Conservation (phyloP, 2,888 invertebrate genomes). For the Ellobium chinense region DNA sequence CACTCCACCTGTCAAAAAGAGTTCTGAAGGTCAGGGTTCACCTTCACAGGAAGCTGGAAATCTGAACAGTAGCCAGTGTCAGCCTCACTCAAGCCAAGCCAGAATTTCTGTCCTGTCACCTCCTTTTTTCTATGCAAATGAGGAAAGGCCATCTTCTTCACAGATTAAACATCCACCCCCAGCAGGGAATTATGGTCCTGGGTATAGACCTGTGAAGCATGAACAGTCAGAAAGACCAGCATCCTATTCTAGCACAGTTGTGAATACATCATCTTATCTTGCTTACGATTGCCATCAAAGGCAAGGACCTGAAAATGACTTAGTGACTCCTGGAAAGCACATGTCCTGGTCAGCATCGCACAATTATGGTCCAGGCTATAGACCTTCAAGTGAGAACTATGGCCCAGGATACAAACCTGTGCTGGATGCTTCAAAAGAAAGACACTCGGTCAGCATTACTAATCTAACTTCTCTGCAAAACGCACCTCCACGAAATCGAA, state of each 20-base stretch:
- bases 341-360: neutral
- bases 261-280: neutral
- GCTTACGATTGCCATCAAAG: neutral
- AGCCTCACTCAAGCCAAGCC: neutral
- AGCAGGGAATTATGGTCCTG: neutral
- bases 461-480: neutral
- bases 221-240: neutral
- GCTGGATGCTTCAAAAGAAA: slow-evolving; percentile 48
- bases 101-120: neutral
- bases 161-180: neutral
- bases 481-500: neutral
- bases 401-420: slow-evolving; percentile 40
- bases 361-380: slow-evolving; percentile 21
- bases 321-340: neutral
- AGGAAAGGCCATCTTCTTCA: neutral
- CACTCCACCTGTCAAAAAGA: neutral
- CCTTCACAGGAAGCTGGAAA: neutral
- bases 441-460: neutral
- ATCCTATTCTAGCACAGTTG: neutral
- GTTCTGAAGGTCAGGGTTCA: neutral
- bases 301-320: neutral
- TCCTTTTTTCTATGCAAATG: neutral
- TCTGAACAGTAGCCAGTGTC: slow-evolving; percentile 1
- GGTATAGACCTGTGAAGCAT: neutral
- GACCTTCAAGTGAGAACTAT: neutral